Evolutionary conservation across 2,113 vertebrate genomes (phyloP).

Genomic region (Stomatorhinus ivindoensis): DNA sequence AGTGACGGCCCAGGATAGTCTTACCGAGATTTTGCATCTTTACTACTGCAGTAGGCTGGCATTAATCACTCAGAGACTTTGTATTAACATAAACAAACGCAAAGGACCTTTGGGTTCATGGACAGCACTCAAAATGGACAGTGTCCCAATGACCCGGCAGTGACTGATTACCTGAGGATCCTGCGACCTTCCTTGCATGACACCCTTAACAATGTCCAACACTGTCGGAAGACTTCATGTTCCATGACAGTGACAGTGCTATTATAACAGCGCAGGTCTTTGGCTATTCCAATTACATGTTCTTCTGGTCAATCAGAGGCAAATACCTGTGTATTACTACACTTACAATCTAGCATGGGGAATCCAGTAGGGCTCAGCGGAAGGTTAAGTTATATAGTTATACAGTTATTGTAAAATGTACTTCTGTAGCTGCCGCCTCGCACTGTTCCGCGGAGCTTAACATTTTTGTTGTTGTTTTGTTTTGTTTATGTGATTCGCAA

Average conservation of each 20-base stretch:
- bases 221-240: neutral
- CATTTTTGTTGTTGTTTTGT: neutral
- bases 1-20: neutral
- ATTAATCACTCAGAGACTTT: neutral
- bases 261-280: neutral
- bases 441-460: neutral
- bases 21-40: neutral
- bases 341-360: neutral
- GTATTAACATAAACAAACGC: neutral
- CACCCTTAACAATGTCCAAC: neutral
- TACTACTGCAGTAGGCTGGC: neutral
- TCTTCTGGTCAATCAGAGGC: neutral
- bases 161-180: neutral
- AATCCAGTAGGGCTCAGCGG: neutral
- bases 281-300: neutral
- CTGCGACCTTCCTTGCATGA: neutral
- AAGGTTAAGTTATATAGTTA: neutral
- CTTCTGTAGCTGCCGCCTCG: neutral
- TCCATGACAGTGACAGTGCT: neutral
- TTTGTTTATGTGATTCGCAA: neutral
- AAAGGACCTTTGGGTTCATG: neutral
- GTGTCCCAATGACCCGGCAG: neutral
- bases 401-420: neutral
- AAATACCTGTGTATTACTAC: neutral
- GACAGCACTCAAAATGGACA: neutral